Base-by-base conservation (phyloP, 2,797 vertebrate genomes). In the Sternarchorhynchus goeldii region DNA sequence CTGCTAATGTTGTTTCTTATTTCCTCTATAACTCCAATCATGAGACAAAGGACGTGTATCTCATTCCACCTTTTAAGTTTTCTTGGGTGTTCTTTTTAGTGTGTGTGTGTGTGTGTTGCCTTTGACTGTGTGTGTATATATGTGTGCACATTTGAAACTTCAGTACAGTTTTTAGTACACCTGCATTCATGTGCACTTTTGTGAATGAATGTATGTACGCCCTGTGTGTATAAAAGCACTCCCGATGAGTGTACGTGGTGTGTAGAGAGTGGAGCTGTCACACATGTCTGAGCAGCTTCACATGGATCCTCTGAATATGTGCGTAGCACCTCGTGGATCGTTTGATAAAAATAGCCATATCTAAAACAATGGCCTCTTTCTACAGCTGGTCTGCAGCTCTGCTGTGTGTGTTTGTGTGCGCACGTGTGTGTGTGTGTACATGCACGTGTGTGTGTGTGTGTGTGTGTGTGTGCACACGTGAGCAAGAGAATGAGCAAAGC, bases 261-360 rank as follows among this genome's bases (percentile, higher is more conserved):
- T 72, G 41, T 32, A 57, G 50, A 72, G 62, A 65, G 12, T 50
- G 16, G 34, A 21, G 20, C 31, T 34, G 45, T 66, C 60, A n/a
- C 68, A 21, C 66, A 59, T 50, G 10, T 17, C n/a, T 8, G 56
- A 66, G 34, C 34, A 32, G 58, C 59, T 31, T 81, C 77, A 81
- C 77, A 59, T 86, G 75, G 83, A 77, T 59, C 5, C n/a, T 6
- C 29, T 50, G 6, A 79, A 78, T 79, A 77, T 73, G 85, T 85
- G 76, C 64, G 83, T 76, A 81, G 75, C 70, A 41, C 82, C 84
- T 79, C 45, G 76, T 31, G 1, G 32, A 50, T 14, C 20, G 17
- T 59, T 75, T 7, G 71, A 79, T 63, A 76, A 73, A 74, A 64
- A 77, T 62, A 64, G 58, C 70, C 29, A 56, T 71, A 81, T 72